phyloP scores from a whole-genome alignment of 2,888 invertebrate genomes.

The Crepidodera aurea region DNA sequence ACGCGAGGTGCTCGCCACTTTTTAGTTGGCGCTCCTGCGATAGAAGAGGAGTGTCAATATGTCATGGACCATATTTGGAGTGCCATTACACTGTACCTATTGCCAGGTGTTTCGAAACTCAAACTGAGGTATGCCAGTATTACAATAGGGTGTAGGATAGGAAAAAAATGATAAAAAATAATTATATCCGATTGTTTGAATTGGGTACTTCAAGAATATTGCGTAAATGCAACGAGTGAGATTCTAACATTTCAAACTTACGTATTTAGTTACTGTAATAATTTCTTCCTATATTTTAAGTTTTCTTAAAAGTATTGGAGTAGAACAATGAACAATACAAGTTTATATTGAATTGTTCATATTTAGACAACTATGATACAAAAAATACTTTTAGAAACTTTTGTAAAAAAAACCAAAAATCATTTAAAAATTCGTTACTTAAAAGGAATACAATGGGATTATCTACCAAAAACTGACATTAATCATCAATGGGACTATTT shows the following conservation, averaged over 20 bases:
- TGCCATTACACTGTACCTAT: constrained; percentile 15
- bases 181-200: constrained; percentile 16
- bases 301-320: too few species aligned
- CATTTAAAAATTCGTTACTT: too few species aligned
- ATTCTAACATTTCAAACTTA: not conserved
- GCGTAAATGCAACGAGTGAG: not conserved
- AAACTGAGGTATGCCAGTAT: constrained; percentile 7
- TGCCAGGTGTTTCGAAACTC: constrained; percentile 18
- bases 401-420: too few species aligned
- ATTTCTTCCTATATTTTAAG: not conserved
- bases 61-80: constrained; percentile 25
- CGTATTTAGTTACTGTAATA: constrained; percentile 1
- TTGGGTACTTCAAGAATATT: constrained; percentile 3
- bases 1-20: constrained; percentile 6
- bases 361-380: too few species aligned
- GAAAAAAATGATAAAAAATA: constrained; percentile 5
- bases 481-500: too few species aligned
- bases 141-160: constrained; percentile 17
- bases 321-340: too few species aligned
- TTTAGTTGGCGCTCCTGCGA: constrained; percentile 18
- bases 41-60: constrained; percentile 26
- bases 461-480: too few species aligned
- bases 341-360: too few species aligned
- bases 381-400: too few species aligned
- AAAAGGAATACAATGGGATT: too few species aligned